Percentiles rank a stretch among this genome's conserved stretches.
These are phyloP conservation scores for Channa argus DNA, from an alignment of 2,113 vertebrate genomes.

Conservation along the genomic window DNA sequence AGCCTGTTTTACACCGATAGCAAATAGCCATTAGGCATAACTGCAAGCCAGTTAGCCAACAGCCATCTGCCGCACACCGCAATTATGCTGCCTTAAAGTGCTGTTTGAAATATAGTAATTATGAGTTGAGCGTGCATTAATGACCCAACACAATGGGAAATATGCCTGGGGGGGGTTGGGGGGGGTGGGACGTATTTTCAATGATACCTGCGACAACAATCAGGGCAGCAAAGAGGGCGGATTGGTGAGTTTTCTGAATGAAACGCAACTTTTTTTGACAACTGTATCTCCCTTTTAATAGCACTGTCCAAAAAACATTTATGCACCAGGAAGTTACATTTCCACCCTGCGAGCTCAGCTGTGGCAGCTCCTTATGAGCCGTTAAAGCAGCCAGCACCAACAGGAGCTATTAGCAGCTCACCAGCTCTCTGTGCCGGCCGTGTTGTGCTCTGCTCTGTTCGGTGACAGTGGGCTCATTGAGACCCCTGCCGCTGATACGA, in stretches of 20 bases:
- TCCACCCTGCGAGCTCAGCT: conserved; percentile 24
- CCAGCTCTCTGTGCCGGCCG: conserved; percentile 11
- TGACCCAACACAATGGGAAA: conserved; percentile 62
- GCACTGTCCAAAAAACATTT: conserved; percentile 11
- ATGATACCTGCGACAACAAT: conserved; percentile 50
- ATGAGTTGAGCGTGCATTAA: conserved; percentile 72
- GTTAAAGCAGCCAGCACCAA: conserved; percentile 23
- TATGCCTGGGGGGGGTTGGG: conserved; percentile 26
- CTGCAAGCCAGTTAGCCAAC: conserved; percentile 73
- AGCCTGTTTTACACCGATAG: conserved; percentile 79
- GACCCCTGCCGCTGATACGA: conserved; percentile 14
- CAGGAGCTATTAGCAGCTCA: conserved; percentile 49
- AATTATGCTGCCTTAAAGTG: conserved; percentile 72
- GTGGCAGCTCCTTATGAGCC: conserved; percentile 14
- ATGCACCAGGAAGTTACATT: neutral
- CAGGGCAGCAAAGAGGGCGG: conserved; percentile 16
- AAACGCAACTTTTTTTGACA: conserved; percentile 4
- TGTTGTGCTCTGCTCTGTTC: conserved; percentile 38
- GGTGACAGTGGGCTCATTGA: conserved; percentile 59
- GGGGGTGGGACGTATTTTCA: conserved; percentile 15
- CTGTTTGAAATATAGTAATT: conserved; percentile 75
- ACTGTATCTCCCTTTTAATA: conserved; percentile 2
- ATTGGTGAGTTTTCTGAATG: neutral
- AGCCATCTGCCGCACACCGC: conserved; percentile 72
- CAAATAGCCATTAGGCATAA: conserved; percentile 76